Base-by-base conservation (phyloP, 2,888 invertebrate species). In the Timema podura region DNA sequence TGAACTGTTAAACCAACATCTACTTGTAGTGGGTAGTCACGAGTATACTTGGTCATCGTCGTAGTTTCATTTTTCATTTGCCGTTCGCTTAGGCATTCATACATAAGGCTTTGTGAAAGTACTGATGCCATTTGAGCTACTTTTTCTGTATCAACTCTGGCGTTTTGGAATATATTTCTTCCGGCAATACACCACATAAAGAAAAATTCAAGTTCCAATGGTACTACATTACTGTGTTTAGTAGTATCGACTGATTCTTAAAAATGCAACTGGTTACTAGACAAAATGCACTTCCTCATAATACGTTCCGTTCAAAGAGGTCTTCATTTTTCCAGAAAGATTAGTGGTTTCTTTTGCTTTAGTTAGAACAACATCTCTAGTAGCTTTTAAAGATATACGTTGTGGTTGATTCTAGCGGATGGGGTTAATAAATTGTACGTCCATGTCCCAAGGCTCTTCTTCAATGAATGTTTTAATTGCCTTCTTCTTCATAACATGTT, bases 41-140 rank as follows among this genome's bases (percentile, higher is more conserved):
- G 16, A 61, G 5, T 16, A 44, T 61, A 8, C 61, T 61, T 61
- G 16, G 61, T 44, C 44, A 61, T 61, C 1, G 61, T 15, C 1
- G 61, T 61, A 61, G 61, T 10, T 15, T 61, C 61, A 44, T 61
- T 15, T 61, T 61, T 15, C 57, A 16, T 45, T 61, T 61, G 61
- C 16, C 61, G 30, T 61, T 61, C 13, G 61, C 61, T 61, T 6
- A 16, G 30, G 11, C 61, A 61, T 16, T 16, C 61, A 61, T 61
- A 61, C 61, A 61, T 61, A 61, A 61, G 61, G 61, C 61, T 61
- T 61, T 61, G 61, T 15, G 16, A n/a, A 61, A 61, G 16, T 61
- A 61, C 45, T 61, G 16, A 61, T 61, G 16, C 61, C 61, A 16
- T 61, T 44, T 61, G 61, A 61, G 61, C 61, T 15, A 61, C 61